A percentile compares a stretch with the other conserved stretches of the same genome.
These are phyloP conservation scores for Echinarachnius parma DNA, from an alignment of 53 echinoderm and acorn worm genomes.

Conservation along the genomic window DNA sequence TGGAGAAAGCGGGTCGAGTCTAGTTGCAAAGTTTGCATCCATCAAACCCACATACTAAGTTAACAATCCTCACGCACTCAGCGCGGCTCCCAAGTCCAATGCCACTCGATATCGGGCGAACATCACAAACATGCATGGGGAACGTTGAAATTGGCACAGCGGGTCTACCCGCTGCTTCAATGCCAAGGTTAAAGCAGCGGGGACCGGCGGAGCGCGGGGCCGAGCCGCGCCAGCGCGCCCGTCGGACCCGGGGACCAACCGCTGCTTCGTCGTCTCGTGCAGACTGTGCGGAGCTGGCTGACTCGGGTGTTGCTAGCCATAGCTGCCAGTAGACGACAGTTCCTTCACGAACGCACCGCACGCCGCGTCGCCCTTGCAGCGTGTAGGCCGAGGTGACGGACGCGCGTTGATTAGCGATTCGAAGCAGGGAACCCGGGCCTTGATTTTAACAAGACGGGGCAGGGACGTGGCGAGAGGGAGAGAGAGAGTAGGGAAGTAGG, in stretches of 20 bases:
- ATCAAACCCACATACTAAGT: too few species aligned
- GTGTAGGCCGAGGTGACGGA: background rate
- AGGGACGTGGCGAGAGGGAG: conserved; percentile 8
- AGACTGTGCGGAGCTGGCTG: background rate
- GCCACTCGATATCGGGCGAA: too few species aligned
- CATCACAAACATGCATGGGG: background rate
- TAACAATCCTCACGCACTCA: too few species aligned
- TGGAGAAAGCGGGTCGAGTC: too few species aligned
- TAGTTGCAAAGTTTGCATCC: too few species aligned
- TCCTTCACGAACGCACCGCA: too few species aligned
- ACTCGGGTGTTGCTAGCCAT: background rate
- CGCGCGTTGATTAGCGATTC: conserved; percentile 37
- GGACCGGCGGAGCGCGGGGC: conserved; percentile 23
- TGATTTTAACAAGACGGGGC: conserved; percentile 51
- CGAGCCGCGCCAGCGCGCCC: conserved; percentile 6
- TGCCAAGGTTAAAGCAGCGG: conserved; percentile 47
- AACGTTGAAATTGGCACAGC: conserved; percentile 38
- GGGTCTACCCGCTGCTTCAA: conserved; percentile 34
- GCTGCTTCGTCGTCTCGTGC: conserved; percentile 31
- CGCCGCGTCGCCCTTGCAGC: conserved; percentile 10
- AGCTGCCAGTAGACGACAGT: too few species aligned
- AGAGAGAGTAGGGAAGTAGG: conserved; percentile 6
- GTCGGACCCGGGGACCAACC: conserved; percentile 24
- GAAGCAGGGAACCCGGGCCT: conserved; percentile 30
- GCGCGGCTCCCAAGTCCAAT: too few species aligned